Base-by-base conservation (phyloP, 2,113 vertebrate species). In the Oreochromis niloticus region DNA sequence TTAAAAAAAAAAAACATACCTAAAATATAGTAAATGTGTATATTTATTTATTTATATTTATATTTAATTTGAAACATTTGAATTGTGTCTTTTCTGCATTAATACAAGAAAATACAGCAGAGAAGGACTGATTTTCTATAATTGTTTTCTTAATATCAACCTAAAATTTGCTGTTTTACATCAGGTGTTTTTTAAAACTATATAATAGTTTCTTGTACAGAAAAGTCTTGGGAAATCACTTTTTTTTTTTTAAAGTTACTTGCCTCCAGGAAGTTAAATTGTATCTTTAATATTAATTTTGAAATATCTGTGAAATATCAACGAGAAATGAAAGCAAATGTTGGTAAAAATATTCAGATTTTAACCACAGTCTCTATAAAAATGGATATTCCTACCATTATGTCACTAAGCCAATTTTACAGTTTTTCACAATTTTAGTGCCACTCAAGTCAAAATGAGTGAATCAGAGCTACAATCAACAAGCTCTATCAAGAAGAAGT, bases 111-210 rank as follows among this genome's bases (percentile, higher is more conserved):
- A 50, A 75, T 50, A 11, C 9, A 50, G 43, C 9, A 32, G 43
- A 78, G 16, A 50, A 78, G 0, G 16, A 11, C 34, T 39, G 34
- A 7, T 75, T 75, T 30, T 24, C 16, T 75, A 8, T 19, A 7
- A 7, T 39, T 39, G 12, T 1, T 48, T 48, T 75, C 14, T 17
- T 27, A 75, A 48, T 46, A 32, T 30, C 14, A 78, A 10, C 9
- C 46, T 75, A 75, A 75, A 30, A 19, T 75, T 75, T 19, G 13
- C 2, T 19, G 14, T 30, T 50, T 50, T 75, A 30, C 68, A 48
- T 73, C 22, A 46, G 41, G 5, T 39, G 10, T 5, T 0, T 1
- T 19, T 2, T 5, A 27, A 27, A 1, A 11, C n/a, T n/a, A 66
- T 66, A 5, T 66, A 13, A 19, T 13, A 9, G 24, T 1, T 48